Evolutionary conservation across 1,140 invertebrate species (phyloP).

Genomic region (Kradibia gibbosae): DNA sequence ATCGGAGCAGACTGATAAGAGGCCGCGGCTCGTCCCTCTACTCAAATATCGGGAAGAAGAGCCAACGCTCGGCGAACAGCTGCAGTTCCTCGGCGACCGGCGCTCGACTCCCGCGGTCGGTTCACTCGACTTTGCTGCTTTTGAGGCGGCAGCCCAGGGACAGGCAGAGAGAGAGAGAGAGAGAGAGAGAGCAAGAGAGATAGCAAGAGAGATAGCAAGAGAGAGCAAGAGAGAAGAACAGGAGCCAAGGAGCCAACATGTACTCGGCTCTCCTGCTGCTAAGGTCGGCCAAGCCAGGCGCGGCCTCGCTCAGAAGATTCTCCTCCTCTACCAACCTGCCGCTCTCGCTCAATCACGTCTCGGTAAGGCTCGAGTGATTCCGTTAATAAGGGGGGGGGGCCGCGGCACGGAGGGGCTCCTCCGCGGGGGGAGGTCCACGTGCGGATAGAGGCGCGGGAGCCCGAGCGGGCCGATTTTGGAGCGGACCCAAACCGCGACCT

Average conservation of each 20-base stretch:
- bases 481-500: too few species aligned
- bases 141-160: not conserved
- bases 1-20: conserved; percentile 21
- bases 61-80: not conserved
- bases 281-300: conserved; percentile 18
- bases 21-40: not conserved
- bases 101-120: conserved; percentile 14
- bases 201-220: not conserved
- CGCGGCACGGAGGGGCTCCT: too few species aligned
- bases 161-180: not conserved
- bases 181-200: not conserved
- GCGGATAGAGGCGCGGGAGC: too few species aligned
- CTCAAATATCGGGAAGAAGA: conserved; percentile 20
- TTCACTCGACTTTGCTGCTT: not conserved
- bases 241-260: not conserved
- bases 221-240: not conserved
- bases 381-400: too few species aligned
- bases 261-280: conserved; percentile 33
- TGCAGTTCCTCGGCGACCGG: conserved; percentile 21
- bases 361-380: conserved; percentile 16
- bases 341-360: conserved; percentile 26
- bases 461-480: too few species aligned
- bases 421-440: too few species aligned
- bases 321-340: conserved; percentile 28
- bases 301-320: conserved; percentile 10